These are phyloP conservation scores for Talpa occidentalis DNA, from an alignment of 2,113 vertebrate species.

Conservation along the genomic window DNA sequence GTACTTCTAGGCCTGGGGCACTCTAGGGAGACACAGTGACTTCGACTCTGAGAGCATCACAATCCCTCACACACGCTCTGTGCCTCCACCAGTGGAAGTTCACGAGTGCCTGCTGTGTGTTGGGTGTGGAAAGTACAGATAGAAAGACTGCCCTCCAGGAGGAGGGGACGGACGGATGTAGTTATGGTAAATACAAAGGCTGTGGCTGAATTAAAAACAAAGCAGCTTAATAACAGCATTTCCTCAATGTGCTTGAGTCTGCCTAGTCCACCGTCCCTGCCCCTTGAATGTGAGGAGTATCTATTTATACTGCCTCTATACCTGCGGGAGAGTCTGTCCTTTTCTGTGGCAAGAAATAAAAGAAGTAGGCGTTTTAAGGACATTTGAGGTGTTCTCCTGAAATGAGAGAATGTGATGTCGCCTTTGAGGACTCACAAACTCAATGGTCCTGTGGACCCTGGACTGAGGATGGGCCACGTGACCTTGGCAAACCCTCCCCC, in stretches of 20 bases:
- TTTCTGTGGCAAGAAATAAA: not conserved
- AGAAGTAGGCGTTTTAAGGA: not conserved
- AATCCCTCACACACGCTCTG: fast-evolving
- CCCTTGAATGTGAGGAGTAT: not conserved
- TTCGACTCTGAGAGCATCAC: fast-evolving
- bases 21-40: fast-evolving
- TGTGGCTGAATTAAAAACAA: not conserved
- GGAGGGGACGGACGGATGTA: fast-evolving
- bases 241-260: not conserved
- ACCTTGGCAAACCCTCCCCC: not conserved
- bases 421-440: not conserved
- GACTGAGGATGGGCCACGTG: not conserved
- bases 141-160: not conserved
- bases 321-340: not conserved
- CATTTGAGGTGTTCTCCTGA: not conserved
- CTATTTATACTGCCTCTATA: not conserved
- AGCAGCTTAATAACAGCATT: not conserved
- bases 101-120: not conserved
- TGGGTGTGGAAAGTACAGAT: not conserved
- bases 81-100: fast-evolving
- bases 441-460: fast-evolving
- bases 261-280: not conserved
- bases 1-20: not conserved
- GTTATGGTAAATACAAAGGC: not conserved
- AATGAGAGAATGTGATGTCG: not conserved